A percentile compares a stretch with the other conserved stretches of the same genome.
Evolutionary conservation across 2,797 vertebrate species (phyloP).

Genomic region (Halcyon chelicuti): DNA sequence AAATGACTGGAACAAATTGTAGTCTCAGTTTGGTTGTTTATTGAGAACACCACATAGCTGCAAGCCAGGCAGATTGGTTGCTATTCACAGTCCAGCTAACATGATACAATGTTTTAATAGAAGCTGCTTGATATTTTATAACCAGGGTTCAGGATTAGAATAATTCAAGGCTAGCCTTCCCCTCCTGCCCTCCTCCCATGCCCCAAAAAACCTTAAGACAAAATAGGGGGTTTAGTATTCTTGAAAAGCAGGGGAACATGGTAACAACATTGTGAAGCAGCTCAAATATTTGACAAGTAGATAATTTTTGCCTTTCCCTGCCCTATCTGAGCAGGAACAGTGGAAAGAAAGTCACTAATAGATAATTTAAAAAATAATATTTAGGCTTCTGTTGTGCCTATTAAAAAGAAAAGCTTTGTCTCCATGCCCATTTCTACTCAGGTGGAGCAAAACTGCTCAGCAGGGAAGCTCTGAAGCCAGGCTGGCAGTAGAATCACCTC

Average conservation of each 20-base stretch:
- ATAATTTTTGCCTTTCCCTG: not conserved
- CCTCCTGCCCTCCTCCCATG: not conserved
- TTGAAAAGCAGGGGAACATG: not conserved
- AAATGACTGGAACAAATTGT: conserved; percentile 38
- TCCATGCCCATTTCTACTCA: not conserved
- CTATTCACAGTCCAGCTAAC: not conserved
- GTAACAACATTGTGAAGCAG: not conserved
- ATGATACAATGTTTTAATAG: not conserved
- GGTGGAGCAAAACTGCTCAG: not conserved
- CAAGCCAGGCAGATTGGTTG: not conserved
- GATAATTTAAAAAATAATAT: not conserved
- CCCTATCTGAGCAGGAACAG: not conserved
- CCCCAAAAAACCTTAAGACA: not conserved
- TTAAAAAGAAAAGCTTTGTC: not conserved
- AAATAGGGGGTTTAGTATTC: not conserved
- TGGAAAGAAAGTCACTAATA: not conserved
- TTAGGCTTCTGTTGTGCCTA: not conserved
- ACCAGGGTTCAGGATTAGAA: not conserved
- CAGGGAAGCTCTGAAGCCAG: not conserved
- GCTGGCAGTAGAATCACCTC: not conserved
- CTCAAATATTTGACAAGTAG: not conserved
- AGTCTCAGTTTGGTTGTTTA: not conserved
- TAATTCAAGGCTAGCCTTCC: not conserved
- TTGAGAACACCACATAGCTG: not conserved
- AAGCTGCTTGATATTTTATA: not conserved